Conservation (phyloP, 2,888 invertebrate genomes). For the Carterocephalus palaemon region DNA sequence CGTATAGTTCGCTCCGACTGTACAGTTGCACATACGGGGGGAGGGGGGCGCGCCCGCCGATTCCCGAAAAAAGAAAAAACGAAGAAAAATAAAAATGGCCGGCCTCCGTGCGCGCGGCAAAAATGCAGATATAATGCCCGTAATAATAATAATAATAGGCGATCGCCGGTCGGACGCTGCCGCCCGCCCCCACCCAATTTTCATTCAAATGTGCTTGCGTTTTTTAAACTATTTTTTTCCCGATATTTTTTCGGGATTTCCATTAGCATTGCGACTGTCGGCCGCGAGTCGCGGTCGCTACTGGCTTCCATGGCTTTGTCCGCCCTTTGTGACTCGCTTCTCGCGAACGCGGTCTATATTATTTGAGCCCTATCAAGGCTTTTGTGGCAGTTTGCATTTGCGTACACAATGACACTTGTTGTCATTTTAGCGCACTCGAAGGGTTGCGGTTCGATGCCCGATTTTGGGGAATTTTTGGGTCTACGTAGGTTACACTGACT, state of each 20-base stretch:
- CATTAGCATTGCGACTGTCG: slow-evolving; percentile 69
- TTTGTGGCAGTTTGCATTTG: slow-evolving; percentile 24
- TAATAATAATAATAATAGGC: slow-evolving; percentile 78
- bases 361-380: slow-evolving; percentile 22
- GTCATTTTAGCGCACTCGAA: slow-evolving; percentile 19
- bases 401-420: slow-evolving; percentile 22
- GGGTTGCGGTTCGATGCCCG: not conserved
- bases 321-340: slow-evolving; percentile 19
- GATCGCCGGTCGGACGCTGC: slow-evolving; percentile 61
- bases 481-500: too few relatives aligned
- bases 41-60: slow-evolving; percentile 53
- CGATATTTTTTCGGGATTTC: slow-evolving; percentile 75
- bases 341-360: slow-evolving; percentile 23
- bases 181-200: slow-evolving; percentile 71
- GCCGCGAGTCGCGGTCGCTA: slow-evolving; percentile 43
- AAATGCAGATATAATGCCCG: slow-evolving; percentile 73
- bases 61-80: slow-evolving; percentile 69
- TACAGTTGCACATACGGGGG: slow-evolving; percentile 49
- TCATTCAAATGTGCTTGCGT: slow-evolving; percentile 75
- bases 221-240: slow-evolving; percentile 67
- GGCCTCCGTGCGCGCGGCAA: slow-evolving; percentile 60
- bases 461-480: not conserved
- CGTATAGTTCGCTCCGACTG: slow-evolving; percentile 66
- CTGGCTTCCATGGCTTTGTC: slow-evolving; percentile 48
- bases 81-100: slow-evolving; percentile 73